These are phyloP conservation scores for Sisyra terminalis DNA, from an alignment of 2,888 invertebrate genomes.

Conservation along the genomic window DNA sequence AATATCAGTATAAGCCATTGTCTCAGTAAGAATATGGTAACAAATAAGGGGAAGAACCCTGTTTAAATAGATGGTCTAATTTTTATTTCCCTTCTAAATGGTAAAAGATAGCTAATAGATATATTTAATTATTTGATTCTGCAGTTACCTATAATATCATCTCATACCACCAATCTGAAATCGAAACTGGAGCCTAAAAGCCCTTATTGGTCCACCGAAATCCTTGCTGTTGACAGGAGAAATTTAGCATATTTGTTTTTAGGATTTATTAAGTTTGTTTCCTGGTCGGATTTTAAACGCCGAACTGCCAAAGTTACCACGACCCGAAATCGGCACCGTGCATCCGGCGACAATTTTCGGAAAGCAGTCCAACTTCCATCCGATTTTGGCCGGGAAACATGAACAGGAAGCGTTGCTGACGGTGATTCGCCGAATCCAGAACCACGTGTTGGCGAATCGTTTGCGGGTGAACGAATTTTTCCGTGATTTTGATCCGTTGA, in stretches of 20 bases:
- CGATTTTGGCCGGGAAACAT: slow-evolving; percentile 32
- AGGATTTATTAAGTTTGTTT: slow-evolving; percentile 36
- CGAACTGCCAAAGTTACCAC: slow-evolving; percentile 46
- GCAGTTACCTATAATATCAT: not conserved
- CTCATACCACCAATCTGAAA: too few relatives aligned
- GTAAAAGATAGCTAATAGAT: too few relatives aligned
- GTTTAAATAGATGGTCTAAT: too few relatives aligned
- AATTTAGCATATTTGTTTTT: slow-evolving; percentile 7
- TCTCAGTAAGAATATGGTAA: too few relatives aligned
- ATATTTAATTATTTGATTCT: too few relatives aligned
- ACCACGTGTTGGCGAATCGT: slow-evolving; percentile 43
- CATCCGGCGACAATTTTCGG: slow-evolving; percentile 33
- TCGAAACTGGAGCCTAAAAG: too few relatives aligned
- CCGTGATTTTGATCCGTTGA: slow-evolving; percentile 50
- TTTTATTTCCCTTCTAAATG: too few relatives aligned
- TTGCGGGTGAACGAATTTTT: slow-evolving; percentile 53
- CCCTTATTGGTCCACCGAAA: too few relatives aligned
- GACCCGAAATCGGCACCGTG: slow-evolving; percentile 45
- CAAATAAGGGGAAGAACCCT: too few relatives aligned
- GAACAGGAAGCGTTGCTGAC: slow-evolving; percentile 34
- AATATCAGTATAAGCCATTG: too few relatives aligned
- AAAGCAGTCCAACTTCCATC: slow-evolving; percentile 38
- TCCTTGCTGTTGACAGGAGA: not conserved
- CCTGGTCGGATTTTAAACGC: slow-evolving; percentile 50
- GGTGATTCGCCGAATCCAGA: slow-evolving; percentile 46